Percentiles rank a stretch among this genome's conserved stretches.
These are phyloP conservation scores for Fundulus diaphanus DNA, from an alignment of 2,797 vertebrate species.

Conservation along the genomic window DNA sequence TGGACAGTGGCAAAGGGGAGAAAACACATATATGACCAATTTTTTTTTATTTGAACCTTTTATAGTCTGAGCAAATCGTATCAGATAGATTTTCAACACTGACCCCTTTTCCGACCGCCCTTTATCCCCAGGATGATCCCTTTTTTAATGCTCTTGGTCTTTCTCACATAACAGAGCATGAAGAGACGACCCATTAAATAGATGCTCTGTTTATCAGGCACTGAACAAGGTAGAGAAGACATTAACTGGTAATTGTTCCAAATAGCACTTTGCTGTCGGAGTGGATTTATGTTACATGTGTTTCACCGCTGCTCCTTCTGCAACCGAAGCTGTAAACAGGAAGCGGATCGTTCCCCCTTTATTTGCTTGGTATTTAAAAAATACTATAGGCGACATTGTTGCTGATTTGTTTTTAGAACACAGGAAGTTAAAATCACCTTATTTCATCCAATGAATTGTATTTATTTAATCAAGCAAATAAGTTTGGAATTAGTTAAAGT, in stretches of 20 bases:
- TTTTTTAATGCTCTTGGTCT: constrained; percentile 28
- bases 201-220: constrained; percentile 72
- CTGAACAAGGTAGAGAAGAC: constrained; percentile 74
- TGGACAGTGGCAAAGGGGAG: constrained; percentile 27
- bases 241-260: constrained; percentile 76
- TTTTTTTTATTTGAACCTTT: neutral
- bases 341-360: constrained; percentile 39
- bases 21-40: constrained; percentile 9
- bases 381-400: no score
- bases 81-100: neutral
- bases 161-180: constrained; percentile 30
- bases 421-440: neutral
- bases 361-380: constrained; percentile 11
- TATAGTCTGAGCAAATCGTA: neutral
- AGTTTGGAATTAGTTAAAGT: neutral
- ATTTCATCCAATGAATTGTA: neutral
- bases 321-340: constrained; percentile 29
- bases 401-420: neutral
- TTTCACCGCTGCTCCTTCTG: neutral
- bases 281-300: constrained; percentile 6
- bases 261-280: constrained; percentile 72
- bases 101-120: neutral
- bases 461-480: neutral
- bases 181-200: constrained; percentile 61
- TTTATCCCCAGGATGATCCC: neutral